Evolutionary conservation across 2,113 vertebrate genomes (phyloP).

Genomic region (Lophura nycthemera): DNA sequence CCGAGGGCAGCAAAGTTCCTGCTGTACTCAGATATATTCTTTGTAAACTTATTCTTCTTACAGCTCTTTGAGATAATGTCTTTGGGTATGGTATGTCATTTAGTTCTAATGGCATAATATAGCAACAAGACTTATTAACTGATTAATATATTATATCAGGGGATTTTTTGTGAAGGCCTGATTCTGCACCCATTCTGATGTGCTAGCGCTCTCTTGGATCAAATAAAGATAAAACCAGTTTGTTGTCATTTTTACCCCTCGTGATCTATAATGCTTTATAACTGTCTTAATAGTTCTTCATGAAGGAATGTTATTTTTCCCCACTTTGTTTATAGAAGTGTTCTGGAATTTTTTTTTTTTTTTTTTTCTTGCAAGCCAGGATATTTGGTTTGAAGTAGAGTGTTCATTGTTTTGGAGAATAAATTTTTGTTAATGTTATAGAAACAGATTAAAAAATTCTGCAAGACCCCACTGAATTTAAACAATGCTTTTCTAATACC

Average conservation of each 20-base stretch:
- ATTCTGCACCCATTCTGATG: rapidly evolving
- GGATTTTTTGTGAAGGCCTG: slow-evolving; percentile 17
- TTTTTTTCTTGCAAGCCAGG: not conserved
- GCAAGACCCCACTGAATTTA: not conserved
- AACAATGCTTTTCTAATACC: not conserved
- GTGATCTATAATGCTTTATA: not conserved
- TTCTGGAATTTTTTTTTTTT: not conserved
- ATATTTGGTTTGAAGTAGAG: not conserved
- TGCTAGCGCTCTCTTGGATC: not conserved
- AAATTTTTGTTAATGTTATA: not conserved
- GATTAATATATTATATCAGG: not conserved
- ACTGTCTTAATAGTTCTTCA: not conserved
- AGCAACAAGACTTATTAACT: not conserved
- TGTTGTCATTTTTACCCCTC: not conserved
- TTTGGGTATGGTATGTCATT: not conserved
- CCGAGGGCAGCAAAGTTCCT: not conserved
- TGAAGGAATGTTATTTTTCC: not conserved
- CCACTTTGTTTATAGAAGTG: not conserved
- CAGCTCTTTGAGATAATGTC: not conserved
- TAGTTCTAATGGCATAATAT: not conserved
- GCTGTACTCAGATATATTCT: not conserved
- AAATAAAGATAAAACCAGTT: not conserved
- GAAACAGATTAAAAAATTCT: not conserved
- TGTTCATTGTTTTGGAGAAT: not conserved
- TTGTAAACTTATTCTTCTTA: not conserved